Conservation (phyloP, 2,888 invertebrate genomes). For the Candidula unifasciata region DNA sequence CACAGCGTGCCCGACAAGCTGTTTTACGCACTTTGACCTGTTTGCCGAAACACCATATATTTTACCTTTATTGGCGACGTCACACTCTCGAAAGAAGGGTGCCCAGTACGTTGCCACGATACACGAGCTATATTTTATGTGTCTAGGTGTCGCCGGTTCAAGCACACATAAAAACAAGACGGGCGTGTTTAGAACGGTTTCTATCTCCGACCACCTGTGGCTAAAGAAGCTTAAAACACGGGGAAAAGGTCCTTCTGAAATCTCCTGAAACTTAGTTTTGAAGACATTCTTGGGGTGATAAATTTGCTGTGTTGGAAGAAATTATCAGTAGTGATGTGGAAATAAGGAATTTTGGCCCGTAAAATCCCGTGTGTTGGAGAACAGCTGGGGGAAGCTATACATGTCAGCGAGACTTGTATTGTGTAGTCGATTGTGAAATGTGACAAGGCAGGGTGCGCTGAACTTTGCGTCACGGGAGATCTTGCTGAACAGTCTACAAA, state of each 20-base stretch:
- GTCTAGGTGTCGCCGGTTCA: neutral
- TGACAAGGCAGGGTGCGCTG: neutral
- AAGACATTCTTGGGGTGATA: neutral
- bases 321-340: neutral
- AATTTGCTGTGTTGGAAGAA: neutral
- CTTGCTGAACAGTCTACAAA: neutral
- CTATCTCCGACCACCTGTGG: conserved; percentile 3
- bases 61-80: neutral
- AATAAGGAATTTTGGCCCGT: neutral
- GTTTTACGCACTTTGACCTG: neutral
- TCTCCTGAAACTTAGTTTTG: neutral
- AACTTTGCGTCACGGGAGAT: neutral
- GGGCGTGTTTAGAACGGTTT: neutral
- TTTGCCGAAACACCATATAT: neutral
- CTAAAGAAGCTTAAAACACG: neutral
- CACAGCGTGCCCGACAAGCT: no score
- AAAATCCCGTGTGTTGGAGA: neutral
- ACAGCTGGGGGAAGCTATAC: no score
- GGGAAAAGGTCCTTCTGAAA: neutral
- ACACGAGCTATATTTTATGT: neutral
- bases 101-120: conserved; percentile 1
- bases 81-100: neutral
- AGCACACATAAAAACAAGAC: neutral
- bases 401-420: neutral
- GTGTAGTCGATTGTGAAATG: neutral